Evolutionary conservation across 2,113 vertebrate species (phyloP).

Genomic region (Probosciger aterrimus): DNA sequence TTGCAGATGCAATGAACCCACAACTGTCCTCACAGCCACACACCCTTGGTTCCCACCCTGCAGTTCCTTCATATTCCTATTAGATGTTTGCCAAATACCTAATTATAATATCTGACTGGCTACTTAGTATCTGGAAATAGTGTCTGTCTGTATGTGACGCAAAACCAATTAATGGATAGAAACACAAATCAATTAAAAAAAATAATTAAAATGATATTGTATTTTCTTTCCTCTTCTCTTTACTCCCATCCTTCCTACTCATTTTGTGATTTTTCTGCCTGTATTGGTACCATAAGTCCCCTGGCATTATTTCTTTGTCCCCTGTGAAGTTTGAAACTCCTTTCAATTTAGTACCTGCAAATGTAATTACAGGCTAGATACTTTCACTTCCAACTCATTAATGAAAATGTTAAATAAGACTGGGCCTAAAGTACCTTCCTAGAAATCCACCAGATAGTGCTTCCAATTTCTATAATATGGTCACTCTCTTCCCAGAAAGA

Average conservation of each 20-base stretch:
- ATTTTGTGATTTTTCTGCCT: constrained; percentile 17
- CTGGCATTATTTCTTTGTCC: background rate
- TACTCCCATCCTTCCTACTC: background rate
- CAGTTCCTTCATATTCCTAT: background rate
- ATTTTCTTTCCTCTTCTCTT: background rate
- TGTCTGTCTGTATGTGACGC: background rate
- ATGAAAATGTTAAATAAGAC: constrained; percentile 36
- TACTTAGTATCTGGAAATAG: background rate
- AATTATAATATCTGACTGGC: background rate
- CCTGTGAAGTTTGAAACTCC: constrained; percentile 19
- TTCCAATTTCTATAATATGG: background rate
- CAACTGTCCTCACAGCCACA: rapidly evolving
- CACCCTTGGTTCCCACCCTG: background rate
- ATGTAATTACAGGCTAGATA: constrained; percentile 45
- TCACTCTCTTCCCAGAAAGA: background rate
- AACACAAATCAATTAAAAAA: constrained; percentile 28
- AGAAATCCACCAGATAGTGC: background rate
- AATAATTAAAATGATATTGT: constrained; percentile 13
- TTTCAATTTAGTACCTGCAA: constrained; percentile 51
- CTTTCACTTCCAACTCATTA: constrained; percentile 45
- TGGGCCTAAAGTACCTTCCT: background rate
- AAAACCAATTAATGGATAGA: constrained; percentile 4
- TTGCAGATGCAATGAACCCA: background rate
- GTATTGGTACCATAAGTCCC: background rate
- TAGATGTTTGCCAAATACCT: background rate